These are phyloP conservation scores for Coregonus suidteri DNA, from an alignment of 2,797 vertebrate genomes.

Conservation along the genomic window DNA sequence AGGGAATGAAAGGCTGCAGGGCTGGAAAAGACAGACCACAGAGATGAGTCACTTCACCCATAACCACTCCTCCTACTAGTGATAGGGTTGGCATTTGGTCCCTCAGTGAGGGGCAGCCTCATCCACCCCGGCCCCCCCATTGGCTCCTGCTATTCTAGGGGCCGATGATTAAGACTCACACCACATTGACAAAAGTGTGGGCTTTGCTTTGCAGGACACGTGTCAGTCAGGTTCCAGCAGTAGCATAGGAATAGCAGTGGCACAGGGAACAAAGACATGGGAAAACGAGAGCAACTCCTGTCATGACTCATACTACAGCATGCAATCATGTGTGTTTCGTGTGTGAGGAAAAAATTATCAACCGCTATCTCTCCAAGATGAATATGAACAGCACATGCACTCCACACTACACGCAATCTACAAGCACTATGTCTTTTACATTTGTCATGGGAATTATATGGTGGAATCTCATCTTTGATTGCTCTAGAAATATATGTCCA, in stretches of 20 bases:
- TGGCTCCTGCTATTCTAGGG: constrained; percentile 37
- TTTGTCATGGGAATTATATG: too few species aligned
- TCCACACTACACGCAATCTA: too few species aligned
- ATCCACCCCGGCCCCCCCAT: constrained; percentile 12
- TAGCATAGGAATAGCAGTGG: constrained; percentile 22
- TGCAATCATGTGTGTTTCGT: too few species aligned
- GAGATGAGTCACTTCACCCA: constrained; percentile 49
- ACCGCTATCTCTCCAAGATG: too few species aligned
- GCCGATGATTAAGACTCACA: constrained; percentile 33
- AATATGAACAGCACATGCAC: too few species aligned
- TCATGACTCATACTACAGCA: neutral
- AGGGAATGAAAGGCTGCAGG: constrained; percentile 20
- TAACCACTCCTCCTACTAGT: constrained; percentile 13
- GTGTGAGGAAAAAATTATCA: too few species aligned
- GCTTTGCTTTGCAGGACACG: constrained; percentile 36
- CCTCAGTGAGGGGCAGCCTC: constrained; percentile 18
- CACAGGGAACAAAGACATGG: constrained; percentile 20
- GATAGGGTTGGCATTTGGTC: constrained; percentile 32
- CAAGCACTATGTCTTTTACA: too few species aligned
- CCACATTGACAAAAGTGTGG: constrained; percentile 31
- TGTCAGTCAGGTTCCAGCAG: constrained; percentile 15
- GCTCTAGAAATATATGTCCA: too few species aligned
- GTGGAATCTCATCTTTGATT: too few species aligned
- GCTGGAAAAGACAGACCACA: constrained; percentile 19
- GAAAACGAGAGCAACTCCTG: constrained; percentile 7